These are phyloP conservation scores for Muscina levida DNA, from an alignment of 2,888 invertebrate species.

Conservation along the genomic window DNA sequence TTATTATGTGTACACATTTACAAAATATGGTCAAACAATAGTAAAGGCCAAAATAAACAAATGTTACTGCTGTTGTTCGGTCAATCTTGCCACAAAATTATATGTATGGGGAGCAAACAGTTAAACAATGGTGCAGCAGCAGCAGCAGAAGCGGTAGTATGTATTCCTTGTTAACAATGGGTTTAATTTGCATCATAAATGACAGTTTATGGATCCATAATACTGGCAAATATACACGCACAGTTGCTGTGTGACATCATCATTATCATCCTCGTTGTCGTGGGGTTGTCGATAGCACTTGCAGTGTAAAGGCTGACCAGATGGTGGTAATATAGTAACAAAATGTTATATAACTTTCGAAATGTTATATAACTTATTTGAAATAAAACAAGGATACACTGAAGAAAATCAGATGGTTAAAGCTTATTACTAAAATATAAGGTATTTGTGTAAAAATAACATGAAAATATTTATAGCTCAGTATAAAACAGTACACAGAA, in stretches of 20 bases:
- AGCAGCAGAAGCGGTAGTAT: neutral
- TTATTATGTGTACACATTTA: neutral
- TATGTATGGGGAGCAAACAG: neutral
- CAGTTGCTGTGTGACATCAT: neutral
- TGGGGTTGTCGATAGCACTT: neutral
- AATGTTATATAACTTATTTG: neutral
- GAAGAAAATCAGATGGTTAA: too few species aligned
- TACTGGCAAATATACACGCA: neutral
- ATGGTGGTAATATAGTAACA: too few species aligned
- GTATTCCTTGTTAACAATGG: constrained; percentile 41
- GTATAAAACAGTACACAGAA: too few species aligned
- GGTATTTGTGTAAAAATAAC: too few species aligned
- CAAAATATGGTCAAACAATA: constrained; percentile 50
- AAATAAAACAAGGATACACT: too few species aligned
- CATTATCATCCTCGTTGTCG: neutral
- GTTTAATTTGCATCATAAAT: constrained; percentile 61
- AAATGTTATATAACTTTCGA: neutral
- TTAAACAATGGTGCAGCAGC: neutral
- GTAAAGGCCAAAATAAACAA: constrained; percentile 54
- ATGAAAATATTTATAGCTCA: too few species aligned
- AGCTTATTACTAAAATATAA: too few species aligned
- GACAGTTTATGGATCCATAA: constrained; percentile 23
- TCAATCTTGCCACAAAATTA: constrained; percentile 18
- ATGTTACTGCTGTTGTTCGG: constrained; percentile 19
- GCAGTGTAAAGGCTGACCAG: neutral